A percentile compares a stretch with the other conserved stretches of the same genome.
These are phyloP conservation scores for Dasyurus viverrinus DNA, from an alignment of 2,113 vertebrate species.

Conservation along the genomic window DNA sequence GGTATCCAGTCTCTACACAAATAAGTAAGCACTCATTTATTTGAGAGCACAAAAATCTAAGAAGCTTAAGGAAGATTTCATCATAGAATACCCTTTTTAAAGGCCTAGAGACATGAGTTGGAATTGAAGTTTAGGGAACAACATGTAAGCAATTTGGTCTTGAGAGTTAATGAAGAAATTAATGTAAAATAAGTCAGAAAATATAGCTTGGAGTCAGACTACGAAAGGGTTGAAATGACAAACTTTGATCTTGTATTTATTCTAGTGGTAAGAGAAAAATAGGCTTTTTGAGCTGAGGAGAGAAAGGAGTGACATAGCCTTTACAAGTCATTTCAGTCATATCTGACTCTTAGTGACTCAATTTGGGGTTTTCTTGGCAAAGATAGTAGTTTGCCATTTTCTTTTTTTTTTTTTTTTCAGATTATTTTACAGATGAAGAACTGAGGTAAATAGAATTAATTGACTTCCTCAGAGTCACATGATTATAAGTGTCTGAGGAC, in stretches of 20 bases:
- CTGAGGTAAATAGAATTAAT: neutral
- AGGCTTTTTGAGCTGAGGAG: neutral
- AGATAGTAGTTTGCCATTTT: neutral
- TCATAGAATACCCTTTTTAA: neutral
- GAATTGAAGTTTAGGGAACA: neutral
- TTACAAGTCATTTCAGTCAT: neutral
- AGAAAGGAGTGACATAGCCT: neutral
- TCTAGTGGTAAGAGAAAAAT: neutral
- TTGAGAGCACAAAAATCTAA: neutral
- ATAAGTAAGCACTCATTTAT: neutral
- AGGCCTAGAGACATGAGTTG: neutral
- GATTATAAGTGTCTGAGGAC: neutral
- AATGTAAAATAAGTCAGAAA: neutral
- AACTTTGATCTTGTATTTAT: neutral
- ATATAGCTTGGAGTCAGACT: neutral
- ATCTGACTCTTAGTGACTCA: neutral
- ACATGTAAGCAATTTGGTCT: neutral
- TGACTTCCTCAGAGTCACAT: neutral
- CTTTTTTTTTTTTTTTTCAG: neutral
- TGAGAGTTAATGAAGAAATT: neutral
- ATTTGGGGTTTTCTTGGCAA: neutral
- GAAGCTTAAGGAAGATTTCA: neutral
- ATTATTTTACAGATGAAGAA: neutral
- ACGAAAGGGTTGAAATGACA: neutral
- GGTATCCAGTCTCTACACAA: neutral